Evolutionary conservation across 1,140 invertebrate genomes (phyloP), one percentile per base, ranked within the genome.

Genomic region (Tribolium madens): DNA sequence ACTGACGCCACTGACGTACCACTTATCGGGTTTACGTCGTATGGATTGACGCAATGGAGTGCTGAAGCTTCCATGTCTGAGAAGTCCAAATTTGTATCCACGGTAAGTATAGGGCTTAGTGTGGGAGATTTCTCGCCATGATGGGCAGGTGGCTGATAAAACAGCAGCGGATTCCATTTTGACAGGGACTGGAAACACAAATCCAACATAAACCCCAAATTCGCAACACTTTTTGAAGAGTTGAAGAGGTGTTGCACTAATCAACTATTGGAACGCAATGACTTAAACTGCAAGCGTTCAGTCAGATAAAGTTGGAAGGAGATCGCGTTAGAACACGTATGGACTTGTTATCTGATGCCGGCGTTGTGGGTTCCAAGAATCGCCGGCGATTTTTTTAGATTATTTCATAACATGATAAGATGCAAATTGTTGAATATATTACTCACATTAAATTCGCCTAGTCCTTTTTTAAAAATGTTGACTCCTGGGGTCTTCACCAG

Each of bases 361-460:
- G 7, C 10, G 68, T 5, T 7, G 9, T 57, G 12, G n/a, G 17
- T 48, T 13, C 6, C 15, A 21, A 50, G 42, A 17, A 26, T 26
- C 3, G 21, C 3, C 21, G 21, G 21, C 21, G 21, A 26, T 26
- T 26, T 26, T 26, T 26, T 26, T 26, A 26, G 21, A 26, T 26
- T 26, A 26, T 26, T 26, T 26, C 21, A 26, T 5, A 26, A 26
- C 21, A 3, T 26, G 21, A 26, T 26, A 26, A 26, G 21, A 26
- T n/a, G n/a, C n/a, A n/a, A n/a, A n/a, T 26, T 26, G 21, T 26
- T 26, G 18, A 21, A 3, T 3, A 21, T 21, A 3, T 26, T 52
- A 79, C 80, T 81, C 77, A 81, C 80, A 80, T 80, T 77, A 77
- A 46, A 81, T 80, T 81, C 80, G 77, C 80, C 77, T 78, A 76